These are phyloP conservation scores for Ammodytes dubius DNA, from an alignment of 2,113 vertebrate species.

Conservation along the genomic window DNA sequence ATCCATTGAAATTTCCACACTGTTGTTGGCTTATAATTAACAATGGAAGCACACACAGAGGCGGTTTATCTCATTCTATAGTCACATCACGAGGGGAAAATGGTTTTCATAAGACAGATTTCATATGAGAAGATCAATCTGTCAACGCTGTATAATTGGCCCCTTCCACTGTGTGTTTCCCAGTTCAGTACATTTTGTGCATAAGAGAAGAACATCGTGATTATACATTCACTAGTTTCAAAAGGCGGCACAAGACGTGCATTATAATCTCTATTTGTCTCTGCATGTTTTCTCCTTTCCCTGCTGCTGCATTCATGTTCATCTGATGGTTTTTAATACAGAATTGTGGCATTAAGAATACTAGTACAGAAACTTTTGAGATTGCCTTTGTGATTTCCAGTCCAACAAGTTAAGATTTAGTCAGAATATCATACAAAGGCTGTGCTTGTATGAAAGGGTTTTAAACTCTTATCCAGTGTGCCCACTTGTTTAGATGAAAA, in stretches of 20 bases:
- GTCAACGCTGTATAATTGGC: not conserved
- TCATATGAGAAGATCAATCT: not conserved
- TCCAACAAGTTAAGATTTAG: not conserved
- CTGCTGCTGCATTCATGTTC: not conserved
- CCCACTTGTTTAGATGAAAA: not conserved
- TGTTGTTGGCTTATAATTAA: not conserved
- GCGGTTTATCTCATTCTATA: not conserved
- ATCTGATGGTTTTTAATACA: not conserved
- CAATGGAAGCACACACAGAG: not conserved
- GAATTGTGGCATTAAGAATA: not conserved
- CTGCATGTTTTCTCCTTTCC: not conserved
- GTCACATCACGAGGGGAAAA: not conserved
- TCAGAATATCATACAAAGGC: not conserved
- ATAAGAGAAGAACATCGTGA: not conserved
- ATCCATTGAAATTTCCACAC: not conserved
- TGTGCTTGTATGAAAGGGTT: no score
- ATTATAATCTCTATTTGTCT: not conserved
- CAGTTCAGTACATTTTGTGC: not conserved
- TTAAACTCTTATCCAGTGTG: not conserved
- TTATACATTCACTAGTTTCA: not conserved
- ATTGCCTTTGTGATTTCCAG: no score
- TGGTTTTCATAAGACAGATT: not conserved
- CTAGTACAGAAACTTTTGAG: no score
- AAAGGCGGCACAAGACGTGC: not conserved
- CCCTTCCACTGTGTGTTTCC: not conserved